A percentile compares a stretch with the other conserved stretches of the same genome.
Conservation (phyloP, 1,140 invertebrate species). For the Trichomalopsis sarcophagae region DNA sequence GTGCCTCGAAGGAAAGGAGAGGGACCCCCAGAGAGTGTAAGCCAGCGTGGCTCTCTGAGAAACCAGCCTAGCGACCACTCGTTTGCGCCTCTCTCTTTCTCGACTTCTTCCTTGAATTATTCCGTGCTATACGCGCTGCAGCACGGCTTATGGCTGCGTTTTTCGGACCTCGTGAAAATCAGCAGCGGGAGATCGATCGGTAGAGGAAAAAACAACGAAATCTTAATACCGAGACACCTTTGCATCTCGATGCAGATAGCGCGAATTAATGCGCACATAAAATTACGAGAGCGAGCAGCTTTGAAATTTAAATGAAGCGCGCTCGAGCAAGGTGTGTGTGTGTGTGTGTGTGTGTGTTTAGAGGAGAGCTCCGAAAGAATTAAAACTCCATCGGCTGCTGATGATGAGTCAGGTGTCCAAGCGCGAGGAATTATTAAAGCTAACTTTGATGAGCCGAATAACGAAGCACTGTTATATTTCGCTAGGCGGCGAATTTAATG, state of each 20-base stretch:
- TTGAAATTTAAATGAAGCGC: conserved; percentile 41
- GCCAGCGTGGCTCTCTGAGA: not conserved
- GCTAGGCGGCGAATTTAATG: conserved; percentile 15
- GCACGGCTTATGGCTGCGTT: too few relatives aligned
- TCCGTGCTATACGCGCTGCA: too few relatives aligned
- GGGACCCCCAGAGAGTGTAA: conserved; percentile 29
- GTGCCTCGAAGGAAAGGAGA: conserved; percentile 12
- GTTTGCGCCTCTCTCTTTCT: conserved; percentile 28
- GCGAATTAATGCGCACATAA: not conserved
- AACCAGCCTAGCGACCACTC: conserved; percentile 54
- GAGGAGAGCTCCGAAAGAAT: conserved; percentile 5
- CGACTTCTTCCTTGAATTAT: not conserved
- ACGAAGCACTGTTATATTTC: conserved; percentile 18
- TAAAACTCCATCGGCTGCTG: conserved; percentile 33
- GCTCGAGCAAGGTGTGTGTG: not conserved
- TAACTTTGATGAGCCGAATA: conserved; percentile 13
- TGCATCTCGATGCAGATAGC: not conserved
- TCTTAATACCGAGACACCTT: not conserved
- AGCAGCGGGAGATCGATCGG: too few relatives aligned
- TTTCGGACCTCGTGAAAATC: too few relatives aligned
- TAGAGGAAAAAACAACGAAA: not conserved
- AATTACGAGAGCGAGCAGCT: not conserved
- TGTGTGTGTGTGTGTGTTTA: not conserved
- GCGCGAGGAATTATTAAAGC: conserved; percentile 21
- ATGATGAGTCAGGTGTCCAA: conserved; percentile 43